Base-by-base conservation (phyloP, 92 coral and sea anemone genomes). In the Zoanthus sansibaricus region DNA sequence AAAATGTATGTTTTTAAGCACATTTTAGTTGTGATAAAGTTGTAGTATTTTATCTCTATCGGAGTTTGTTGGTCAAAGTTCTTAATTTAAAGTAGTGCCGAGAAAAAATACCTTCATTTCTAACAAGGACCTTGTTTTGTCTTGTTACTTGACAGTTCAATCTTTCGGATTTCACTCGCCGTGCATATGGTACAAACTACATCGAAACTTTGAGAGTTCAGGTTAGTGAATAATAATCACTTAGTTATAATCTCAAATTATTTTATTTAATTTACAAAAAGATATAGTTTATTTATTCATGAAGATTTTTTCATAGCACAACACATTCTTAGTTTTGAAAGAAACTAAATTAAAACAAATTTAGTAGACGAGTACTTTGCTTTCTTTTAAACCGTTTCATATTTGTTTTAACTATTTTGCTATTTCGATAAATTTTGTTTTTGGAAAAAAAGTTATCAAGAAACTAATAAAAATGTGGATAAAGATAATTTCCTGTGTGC, bases 161-260 rank as follows among this genome's bases (percentile, higher is more conserved):
- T 89, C 98, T 97, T 76, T 97, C 99, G 56, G 99, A 97, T 87
- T 97, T 97, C 91, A 97, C 99, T 33, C 92, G 99, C 84, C 91
- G 99, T 37, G 99, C 99, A 45, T 97, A 97, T 71, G 99, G 99
- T 6, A 97, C 99, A 52, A 97, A 97, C 94, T 97, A 97, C 95
- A 97, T 97, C 55, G 99, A 97, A 89, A 97, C 99, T 12, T 87
- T 95, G 75, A 92, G 99, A 86, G 99, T 97, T 87, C 99, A 97
- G 99, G 99, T 97, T 66, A 51, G 93, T 71, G 1, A 71, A 64
- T 9, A 17, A 59, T 32, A 30, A 79, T 42, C 13, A 20, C 37
- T 52, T 49, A 4, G 37, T 7, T 59, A 17, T 45, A 18, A 66
- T 64, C 20, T 21, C 44, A 21, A 14, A 31, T 12, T 17, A 16